A percentile compares a stretch with the other conserved stretches of the same genome.
Conservation (phyloP, 1,140 invertebrate species). For the Carposina sasakii region DNA sequence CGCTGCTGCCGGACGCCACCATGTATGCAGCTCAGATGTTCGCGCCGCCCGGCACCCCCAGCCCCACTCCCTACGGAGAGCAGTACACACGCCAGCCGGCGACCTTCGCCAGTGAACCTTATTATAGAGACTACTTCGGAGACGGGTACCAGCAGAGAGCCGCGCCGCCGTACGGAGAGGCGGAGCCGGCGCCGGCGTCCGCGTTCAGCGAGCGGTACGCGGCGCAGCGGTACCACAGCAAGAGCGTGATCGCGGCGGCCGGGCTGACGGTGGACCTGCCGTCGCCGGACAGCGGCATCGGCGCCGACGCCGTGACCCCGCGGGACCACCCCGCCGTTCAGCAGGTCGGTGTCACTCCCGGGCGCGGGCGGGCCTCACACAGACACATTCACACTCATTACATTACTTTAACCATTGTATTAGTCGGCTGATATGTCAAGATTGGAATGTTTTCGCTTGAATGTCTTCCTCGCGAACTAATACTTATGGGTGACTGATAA, state of each 20-base stretch:
- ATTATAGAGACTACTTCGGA: constrained; percentile 70
- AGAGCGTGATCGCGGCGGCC: constrained; percentile 75
- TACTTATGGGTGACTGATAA: too few species aligned
- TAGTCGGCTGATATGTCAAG: too few species aligned
- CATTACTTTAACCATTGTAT: too few species aligned
- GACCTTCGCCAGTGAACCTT: constrained; percentile 60
- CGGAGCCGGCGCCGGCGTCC: constrained; percentile 49
- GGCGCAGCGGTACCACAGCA: constrained; percentile 66
- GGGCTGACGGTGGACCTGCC: constrained; percentile 92
- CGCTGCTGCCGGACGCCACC: constrained; percentile 64
- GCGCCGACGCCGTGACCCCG: constrained; percentile 91
- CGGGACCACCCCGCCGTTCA: constrained; percentile 89
- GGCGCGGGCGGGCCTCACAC: constrained; percentile 42
- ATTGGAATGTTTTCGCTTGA: too few species aligned
- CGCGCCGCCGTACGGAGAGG: constrained; percentile 60
- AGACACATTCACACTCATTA: constrained; percentile 39
- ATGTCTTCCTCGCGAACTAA: too few species aligned
- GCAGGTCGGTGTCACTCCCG: constrained; percentile 79
- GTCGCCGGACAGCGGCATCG: constrained; percentile 93
- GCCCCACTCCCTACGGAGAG: constrained; percentile 67
- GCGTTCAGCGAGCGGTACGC: constrained; percentile 64
- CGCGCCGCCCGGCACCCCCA: constrained; percentile 64
- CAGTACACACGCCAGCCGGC: constrained; percentile 57
- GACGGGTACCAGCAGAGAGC: constrained; percentile 63
- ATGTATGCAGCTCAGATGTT: constrained; percentile 72